Evolutionary conservation across 2,113 vertebrate species (phyloP), one percentile per base, ranked within the genome.

Genomic region (Tupaia chinensis): DNA sequence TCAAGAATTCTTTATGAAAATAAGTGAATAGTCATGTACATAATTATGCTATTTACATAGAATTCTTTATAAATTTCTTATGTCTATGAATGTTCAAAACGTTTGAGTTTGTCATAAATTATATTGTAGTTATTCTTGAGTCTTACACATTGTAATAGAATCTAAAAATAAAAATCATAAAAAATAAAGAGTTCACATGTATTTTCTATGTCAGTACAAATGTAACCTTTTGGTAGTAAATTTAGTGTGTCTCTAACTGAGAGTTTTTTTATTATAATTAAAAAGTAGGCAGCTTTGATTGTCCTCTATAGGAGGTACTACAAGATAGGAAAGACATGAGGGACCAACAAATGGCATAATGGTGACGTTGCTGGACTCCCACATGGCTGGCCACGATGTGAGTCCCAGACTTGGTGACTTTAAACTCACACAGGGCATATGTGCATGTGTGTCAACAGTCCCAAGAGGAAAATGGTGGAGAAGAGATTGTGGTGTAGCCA

Each of bases 141-240:
- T 93, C 15, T 27, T 72, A 91, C 15, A 94, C 77, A 82, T 60
- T 97, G 87, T 97, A 97, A 90, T 92, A 96, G 81, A 96, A 95
- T 93, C 87, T 95, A 94, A 97, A 94, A 98, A 96, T 97, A 98
- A 98, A 97, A 94, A n/a, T 76, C 60, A 87, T 84, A 95, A 96
- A 96, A 97, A 91, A 91, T 82, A 34, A 93, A 93, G 44, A 56
- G 14, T 93, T 88, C 76, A 14, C 32, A 44, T 83, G 90, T 90
- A 74, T 92, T 95, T 96, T 95, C 76, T 95, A 20, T 87, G 89
- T 94, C 66, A 72, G 15, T 77, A n/a, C 89, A 17, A 93, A 68
- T 66, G 44, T 44, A 70, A n/a, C 22, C 20, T 22, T 80, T 44
- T n/a, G 22, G 3, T 17, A 3, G 65, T 74, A 88, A 82, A 70